Evolutionary conservation across 2,113 vertebrate species (phyloP).

Genomic region (Heliornis fulica): DNA sequence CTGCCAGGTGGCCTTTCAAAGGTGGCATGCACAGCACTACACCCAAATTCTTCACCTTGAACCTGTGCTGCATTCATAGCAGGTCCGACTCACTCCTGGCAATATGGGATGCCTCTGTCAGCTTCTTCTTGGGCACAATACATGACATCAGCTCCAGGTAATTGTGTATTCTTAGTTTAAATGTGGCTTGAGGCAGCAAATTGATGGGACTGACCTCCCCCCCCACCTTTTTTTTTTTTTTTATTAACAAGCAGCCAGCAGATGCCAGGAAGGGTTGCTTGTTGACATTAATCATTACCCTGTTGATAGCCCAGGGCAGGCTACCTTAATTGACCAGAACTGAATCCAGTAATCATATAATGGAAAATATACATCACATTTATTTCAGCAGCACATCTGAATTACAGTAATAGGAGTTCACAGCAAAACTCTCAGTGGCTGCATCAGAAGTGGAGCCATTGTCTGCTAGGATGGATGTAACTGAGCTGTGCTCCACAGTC

Average conservation of each 20-base stretch:
- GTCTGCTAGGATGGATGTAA: neutral
- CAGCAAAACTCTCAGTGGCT: neutral
- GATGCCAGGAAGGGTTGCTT: conserved; percentile 37
- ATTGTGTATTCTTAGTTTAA: neutral
- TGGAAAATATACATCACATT: conserved; percentile 53
- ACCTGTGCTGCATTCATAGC: neutral
- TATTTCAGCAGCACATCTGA: conserved; percentile 45
- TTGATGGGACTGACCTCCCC: neutral
- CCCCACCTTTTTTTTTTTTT: neutral
- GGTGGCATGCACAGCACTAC: neutral
- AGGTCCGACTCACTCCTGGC: neutral
- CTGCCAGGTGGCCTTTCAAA: neutral
- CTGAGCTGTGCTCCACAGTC: neutral
- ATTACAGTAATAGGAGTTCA: conserved; percentile 9
- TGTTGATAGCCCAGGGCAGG: conserved; percentile 45
- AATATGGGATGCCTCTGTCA: neutral
- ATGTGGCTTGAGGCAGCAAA: neutral
- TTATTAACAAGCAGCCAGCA: conserved; percentile 9
- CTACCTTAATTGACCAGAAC: conserved; percentile 61
- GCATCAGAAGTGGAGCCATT: neutral
- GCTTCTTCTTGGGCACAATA: neutral
- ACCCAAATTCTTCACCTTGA: neutral
- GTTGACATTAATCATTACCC: conserved; percentile 32
- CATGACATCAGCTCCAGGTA: neutral
- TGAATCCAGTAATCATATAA: conserved; percentile 46